A percentile compares a stretch with the other conserved stretches of the same genome.
These are phyloP conservation scores for Holotrichia oblita DNA, from an alignment of 1,140 invertebrate species.

Conservation along the genomic window DNA sequence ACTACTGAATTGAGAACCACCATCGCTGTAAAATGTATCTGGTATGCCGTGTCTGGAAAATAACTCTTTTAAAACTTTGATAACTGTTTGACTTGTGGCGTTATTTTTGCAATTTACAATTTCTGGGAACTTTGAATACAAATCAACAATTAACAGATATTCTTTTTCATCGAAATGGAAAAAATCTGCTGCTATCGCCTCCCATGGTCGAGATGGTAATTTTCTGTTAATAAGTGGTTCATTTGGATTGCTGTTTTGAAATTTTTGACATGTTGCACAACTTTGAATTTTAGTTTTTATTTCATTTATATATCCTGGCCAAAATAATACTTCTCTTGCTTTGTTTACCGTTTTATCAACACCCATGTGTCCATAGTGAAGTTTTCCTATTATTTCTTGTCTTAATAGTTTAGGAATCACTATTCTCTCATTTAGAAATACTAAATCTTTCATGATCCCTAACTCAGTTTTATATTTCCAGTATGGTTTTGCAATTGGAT, in stretches of 20 bases:
- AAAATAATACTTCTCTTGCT: slow-evolving; percentile 58
- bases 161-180: slow-evolving; percentile 57
- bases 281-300: not conserved
- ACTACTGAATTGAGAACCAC: slow-evolving; percentile 47
- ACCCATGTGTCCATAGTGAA: slow-evolving; percentile 58
- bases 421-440: slow-evolving; percentile 1
- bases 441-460: not conserved
- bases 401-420: not conserved
- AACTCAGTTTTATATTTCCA: not conserved
- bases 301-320: slow-evolving; percentile 54
- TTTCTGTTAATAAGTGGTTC: no score
- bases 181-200: slow-evolving; percentile 55
- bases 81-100: not conserved
- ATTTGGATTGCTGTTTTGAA: not conserved
- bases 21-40: slow-evolving; percentile 44
- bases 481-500: not conserved
- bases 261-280: not conserved
- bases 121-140: slow-evolving; percentile 29
- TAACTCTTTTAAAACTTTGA: slow-evolving; percentile 28
- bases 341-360: slow-evolving; percentile 55
- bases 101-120: slow-evolving; percentile 23
- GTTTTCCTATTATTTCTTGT: slow-evolving; percentile 46
- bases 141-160: slow-evolving; percentile 45
- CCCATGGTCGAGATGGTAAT: no score
- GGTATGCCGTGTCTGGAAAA: slow-evolving; percentile 47